Percentiles rank a stretch among this genome's conserved stretches.
Evolutionary conservation across 2,797 vertebrate genomes (phyloP).

Genomic region (Phylloscopus collybita): DNA sequence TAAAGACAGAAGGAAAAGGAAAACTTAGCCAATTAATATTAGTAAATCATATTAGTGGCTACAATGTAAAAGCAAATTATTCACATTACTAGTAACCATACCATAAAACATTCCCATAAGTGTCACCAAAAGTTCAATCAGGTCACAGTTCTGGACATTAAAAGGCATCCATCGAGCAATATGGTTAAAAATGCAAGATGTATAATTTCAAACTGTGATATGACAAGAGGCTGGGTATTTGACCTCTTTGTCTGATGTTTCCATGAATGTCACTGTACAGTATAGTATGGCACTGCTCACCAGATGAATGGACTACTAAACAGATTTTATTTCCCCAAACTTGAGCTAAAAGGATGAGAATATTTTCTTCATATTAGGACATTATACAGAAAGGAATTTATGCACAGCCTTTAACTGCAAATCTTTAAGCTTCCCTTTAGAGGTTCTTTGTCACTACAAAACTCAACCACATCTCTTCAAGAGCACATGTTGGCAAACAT

Average conservation of each 20-base stretch:
- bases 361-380: neutral
- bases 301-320: neutral
- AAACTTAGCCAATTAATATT: neutral
- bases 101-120: neutral
- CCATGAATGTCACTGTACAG: neutral
- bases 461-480: neutral
- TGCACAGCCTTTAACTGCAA: neutral
- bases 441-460: neutral
- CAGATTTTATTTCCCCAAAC: neutral
- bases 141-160: neutral
- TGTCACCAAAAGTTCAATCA: neutral
- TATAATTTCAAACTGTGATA: neutral
- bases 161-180: neutral
- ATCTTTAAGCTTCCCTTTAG: neutral
- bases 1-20: neutral
- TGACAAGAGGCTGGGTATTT: neutral
- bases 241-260: neutral
- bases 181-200: neutral
- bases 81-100: neutral
- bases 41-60: neutral
- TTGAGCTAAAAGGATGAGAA: neutral
- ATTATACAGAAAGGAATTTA: neutral
- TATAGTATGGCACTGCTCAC: neutral
- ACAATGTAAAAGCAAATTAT: neutral
- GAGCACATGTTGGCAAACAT: neutral